Evolutionary conservation across 2,113 vertebrate species (phyloP).

Genomic region (Cyphomyrus discorhynchus): DNA sequence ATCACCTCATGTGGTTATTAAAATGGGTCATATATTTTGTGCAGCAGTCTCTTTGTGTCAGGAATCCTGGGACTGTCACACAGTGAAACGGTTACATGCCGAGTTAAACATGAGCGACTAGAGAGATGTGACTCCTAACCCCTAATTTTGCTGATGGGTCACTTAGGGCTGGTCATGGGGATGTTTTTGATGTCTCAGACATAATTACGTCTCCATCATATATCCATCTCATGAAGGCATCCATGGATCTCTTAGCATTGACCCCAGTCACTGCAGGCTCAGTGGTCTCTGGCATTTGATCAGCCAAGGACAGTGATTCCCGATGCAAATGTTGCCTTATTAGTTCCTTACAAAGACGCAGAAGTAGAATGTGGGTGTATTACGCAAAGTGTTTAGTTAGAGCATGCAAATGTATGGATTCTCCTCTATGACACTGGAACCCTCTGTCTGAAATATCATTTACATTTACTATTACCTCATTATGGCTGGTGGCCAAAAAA

Average conservation of each 20-base stretch:
- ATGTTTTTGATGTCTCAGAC: background rate
- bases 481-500: background rate
- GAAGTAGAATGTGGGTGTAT: background rate
- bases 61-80: background rate
- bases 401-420: background rate
- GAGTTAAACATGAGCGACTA: background rate
- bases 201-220: background rate
- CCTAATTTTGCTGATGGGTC: background rate
- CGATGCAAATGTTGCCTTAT: background rate
- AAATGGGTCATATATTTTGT: background rate
- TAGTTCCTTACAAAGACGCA: background rate
- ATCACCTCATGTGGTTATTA: background rate
- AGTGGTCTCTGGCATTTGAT: background rate
- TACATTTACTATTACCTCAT: background rate
- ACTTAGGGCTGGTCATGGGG: background rate
- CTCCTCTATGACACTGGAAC: background rate
- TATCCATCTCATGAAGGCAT: background rate
- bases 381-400: constrained; percentile 1
- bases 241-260: too few relatives aligned
- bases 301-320: background rate
- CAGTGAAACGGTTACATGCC: background rate
- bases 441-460: background rate
- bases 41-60: background rate
- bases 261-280: background rate
- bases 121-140: background rate